Evolutionary conservation across 1,140 invertebrate species (phyloP).

Genomic region (Trissolcus basalis): DNA sequence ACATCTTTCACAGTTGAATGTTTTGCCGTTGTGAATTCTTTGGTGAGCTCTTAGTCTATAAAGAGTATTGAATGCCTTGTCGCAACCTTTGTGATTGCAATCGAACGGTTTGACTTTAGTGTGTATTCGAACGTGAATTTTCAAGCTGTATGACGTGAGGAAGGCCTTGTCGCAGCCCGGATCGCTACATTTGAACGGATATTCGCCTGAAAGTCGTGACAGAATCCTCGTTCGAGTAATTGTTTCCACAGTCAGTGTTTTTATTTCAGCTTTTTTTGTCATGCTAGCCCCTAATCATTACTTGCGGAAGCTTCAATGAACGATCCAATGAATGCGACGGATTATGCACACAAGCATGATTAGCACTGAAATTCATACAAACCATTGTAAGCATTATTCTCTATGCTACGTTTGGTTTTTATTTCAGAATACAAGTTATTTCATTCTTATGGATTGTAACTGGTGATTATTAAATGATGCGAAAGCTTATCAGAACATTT

Average conservation of each 20-base stretch:
- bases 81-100: constrained; percentile 85
- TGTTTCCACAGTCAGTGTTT: constrained; percentile 13
- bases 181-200: constrained; percentile 93
- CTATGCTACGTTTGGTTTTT: too few species aligned
- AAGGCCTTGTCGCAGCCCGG: constrained; percentile 93
- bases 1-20: constrained; percentile 95
- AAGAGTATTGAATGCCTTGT: constrained; percentile 95
- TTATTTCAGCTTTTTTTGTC: constrained; percentile 21
- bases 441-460: too few species aligned
- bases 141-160: constrained; percentile 95
- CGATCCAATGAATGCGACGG: background rate
- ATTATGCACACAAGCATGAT: too few species aligned
- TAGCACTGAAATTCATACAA: too few species aligned
- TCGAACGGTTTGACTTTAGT: constrained; percentile 95
- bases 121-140: constrained; percentile 95
- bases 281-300: constrained; percentile 37
- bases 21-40: constrained; percentile 93
- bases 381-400: too few species aligned
- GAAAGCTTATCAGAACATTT: too few species aligned
- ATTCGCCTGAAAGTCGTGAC: constrained; percentile 86
- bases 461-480: too few species aligned
- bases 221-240: constrained; percentile 59
- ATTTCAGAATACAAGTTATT: too few species aligned
- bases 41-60: constrained; percentile 95
- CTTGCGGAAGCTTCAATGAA: constrained; percentile 36